Conservation (phyloP, 2,888 invertebrate species). For the Calliphora vomitoria region DNA sequence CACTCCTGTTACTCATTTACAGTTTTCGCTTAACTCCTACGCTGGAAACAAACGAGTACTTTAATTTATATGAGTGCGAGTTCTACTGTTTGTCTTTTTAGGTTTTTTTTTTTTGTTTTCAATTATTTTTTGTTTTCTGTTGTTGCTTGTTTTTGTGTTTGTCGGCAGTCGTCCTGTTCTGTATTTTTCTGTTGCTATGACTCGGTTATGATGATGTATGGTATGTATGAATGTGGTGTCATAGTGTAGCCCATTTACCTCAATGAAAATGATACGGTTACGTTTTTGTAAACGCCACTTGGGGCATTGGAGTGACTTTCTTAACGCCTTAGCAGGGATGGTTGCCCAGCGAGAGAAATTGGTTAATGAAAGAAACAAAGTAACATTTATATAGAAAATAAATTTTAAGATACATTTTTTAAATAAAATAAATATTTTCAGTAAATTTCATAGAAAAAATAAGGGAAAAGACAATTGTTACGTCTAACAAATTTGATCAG, state of each 20-base stretch:
- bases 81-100: conserved; percentile 6
- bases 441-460: too few species aligned
- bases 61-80: conserved; percentile 12
- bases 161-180: neutral
- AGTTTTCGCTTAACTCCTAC: neutral
- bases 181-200: conserved; percentile 43
- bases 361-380: too few species aligned
- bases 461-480: too few species aligned
- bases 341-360: neutral
- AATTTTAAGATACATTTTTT: too few species aligned
- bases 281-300: conserved; percentile 33
- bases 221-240: conserved; percentile 33
- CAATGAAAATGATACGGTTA: conserved; percentile 38
- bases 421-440: too few species aligned
- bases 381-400: too few species aligned
- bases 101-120: neutral
- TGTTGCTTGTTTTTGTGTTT: neutral
- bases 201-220: conserved; percentile 44
- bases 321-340: conserved; percentile 42
- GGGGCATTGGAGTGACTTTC: conserved; percentile 55
- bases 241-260: conserved; percentile 24
- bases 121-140: neutral
- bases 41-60: neutral
- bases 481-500: too few species aligned
- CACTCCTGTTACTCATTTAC: neutral